Conservation (phyloP, 2,888 invertebrate genomes). For the Linnaemya vulpina region DNA sequence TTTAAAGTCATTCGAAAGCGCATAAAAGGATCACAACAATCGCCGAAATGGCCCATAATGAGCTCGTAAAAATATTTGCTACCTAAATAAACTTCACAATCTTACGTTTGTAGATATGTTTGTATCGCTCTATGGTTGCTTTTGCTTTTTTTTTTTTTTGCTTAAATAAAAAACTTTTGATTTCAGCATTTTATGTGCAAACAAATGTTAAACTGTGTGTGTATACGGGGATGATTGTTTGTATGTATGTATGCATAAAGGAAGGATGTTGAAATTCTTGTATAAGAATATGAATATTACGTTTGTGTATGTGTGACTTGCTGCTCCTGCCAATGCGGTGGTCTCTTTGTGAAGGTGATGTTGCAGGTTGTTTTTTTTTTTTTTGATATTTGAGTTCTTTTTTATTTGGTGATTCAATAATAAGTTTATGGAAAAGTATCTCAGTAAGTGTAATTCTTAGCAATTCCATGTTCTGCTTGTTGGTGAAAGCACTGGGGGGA, state of each 20-base stretch:
- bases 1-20: slow-evolving; percentile 82
- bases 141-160: slow-evolving; percentile 24
- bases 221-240: slow-evolving; percentile 15
- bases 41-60: slow-evolving; percentile 84
- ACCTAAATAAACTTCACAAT: slow-evolving; percentile 83
- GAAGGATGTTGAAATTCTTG: slow-evolving; percentile 32
- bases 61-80: slow-evolving; percentile 84
- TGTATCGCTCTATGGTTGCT: slow-evolving; percentile 37
- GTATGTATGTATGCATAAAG: neutral
- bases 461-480: slow-evolving; percentile 18
- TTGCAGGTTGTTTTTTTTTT: slow-evolving; percentile 49
- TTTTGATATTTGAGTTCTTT: slow-evolving; percentile 46
- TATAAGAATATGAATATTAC: slow-evolving; percentile 42
- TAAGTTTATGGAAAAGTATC: slow-evolving; percentile 66
- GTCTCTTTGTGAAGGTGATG: slow-evolving; percentile 62
- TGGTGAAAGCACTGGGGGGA: neutral
- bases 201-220: neutral
- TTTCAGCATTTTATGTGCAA: slow-evolving; percentile 25
- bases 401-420: slow-evolving; percentile 68
- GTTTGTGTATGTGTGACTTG: neutral
- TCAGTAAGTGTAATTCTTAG: slow-evolving; percentile 55
- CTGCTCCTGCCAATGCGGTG: slow-evolving; percentile 43
- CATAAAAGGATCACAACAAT: slow-evolving; percentile 84
- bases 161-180: slow-evolving; percentile 63
- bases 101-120: slow-evolving; percentile 73